These are phyloP conservation scores for Adineta ricciae DNA, from an alignment of 2,888 invertebrate species.

Conservation along the genomic window DNA sequence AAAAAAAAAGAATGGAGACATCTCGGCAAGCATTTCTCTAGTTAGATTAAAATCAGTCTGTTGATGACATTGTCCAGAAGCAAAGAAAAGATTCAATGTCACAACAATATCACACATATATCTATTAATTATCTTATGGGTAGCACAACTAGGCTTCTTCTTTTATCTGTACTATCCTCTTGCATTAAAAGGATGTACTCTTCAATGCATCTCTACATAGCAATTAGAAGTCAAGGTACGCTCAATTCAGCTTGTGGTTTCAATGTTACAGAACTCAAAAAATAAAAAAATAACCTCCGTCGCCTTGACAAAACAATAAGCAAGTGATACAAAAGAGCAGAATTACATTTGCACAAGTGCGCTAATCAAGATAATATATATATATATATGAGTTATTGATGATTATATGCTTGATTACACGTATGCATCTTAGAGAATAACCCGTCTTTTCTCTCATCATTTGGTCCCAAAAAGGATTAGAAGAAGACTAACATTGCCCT, in stretches of 20 bases:
- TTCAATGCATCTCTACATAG: too few species aligned
- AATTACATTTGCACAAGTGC: background rate
- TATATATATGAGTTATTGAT: background rate
- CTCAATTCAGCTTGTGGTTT: too few species aligned
- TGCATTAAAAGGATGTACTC: too few species aligned
- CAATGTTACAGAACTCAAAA: too few species aligned
- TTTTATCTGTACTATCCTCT: too few species aligned
- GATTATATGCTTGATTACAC: background rate
- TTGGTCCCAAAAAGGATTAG: background rate
- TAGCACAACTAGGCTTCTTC: too few species aligned
- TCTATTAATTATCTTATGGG: too few species aligned
- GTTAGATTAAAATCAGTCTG: background rate
- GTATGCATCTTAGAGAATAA: background rate
- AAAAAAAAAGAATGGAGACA: background rate
- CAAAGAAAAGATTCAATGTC: too few species aligned
- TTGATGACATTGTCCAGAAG: background rate
- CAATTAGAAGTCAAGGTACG: too few species aligned
- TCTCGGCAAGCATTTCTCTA: background rate
- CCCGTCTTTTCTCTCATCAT: background rate
- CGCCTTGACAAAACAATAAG: background rate
- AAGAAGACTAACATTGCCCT: background rate
- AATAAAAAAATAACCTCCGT: background rate
- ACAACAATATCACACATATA: too few species aligned
- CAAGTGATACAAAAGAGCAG: too few species aligned
- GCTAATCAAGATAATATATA: background rate